Base-by-base conservation (phyloP, 2,888 invertebrate species). In the Andrena hattorfiana region DNA sequence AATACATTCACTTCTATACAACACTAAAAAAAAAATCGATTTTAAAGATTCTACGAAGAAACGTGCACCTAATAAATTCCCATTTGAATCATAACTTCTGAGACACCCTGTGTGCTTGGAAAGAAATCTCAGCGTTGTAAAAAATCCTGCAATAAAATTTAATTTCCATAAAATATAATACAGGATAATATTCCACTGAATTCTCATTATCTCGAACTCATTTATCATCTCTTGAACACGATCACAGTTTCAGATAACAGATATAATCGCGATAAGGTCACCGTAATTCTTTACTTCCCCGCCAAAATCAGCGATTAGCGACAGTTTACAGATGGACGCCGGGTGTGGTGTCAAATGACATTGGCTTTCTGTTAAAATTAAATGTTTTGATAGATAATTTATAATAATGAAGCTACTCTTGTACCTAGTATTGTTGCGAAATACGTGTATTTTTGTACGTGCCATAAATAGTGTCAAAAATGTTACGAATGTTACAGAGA, bases 351-450 rank as follows among this genome's bases (percentile, higher is more conserved):
- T 87, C 72, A 89, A 89, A 89, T 91, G 90, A 91, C 87, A 86
- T 84, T 78, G 67, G 77, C 83, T 89, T 83, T 86, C 80, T 77
- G 78, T 76, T 86, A 84, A 80, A 81, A 78, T 83, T 89, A 85
- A 85, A 90, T 90, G 87, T 90, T 91, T 90, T 91, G 84, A 91
- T 89, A 85, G 67, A 91, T 86, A 86, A 86, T 84, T 85, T 88
- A 81, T 81, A 79, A 91, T 90, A 89, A 92, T 92, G 92, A 92
- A 90, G 90, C 90, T 92, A 90, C 90, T 90, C 84, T 88, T 87
- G 91, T 92, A 91, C 89, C 90, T 92, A 90, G 89, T 89, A 84
- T 90, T 92, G 83, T 88, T 93, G 76, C 88, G 85, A 71, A 90
- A 89, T 89, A 87, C 84, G 73, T 89, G 89, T 91, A 92, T 89